Evolutionary conservation across 2,113 vertebrate species (phyloP).

Genomic region (Scortum barcoo): DNA sequence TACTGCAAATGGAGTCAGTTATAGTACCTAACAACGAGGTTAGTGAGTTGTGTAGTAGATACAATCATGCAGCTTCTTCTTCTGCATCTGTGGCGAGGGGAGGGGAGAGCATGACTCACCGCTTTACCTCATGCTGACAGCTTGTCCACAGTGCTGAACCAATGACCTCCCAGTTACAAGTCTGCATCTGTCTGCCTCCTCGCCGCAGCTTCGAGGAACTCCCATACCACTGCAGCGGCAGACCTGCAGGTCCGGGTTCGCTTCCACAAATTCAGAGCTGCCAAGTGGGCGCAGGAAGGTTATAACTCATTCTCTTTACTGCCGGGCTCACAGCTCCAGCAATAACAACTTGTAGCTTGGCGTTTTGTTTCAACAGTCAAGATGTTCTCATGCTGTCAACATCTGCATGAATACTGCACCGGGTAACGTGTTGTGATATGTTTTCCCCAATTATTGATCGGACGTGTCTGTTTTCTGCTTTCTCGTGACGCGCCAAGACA

Average conservation of each 20-base stretch:
- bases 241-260: conserved; percentile 9
- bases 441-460: conserved; percentile 29
- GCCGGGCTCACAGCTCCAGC: neutral
- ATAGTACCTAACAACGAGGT: too few species aligned
- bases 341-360: neutral
- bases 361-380: neutral
- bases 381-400: neutral
- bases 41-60: too few species aligned
- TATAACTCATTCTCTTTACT: neutral
- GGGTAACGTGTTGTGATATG: conserved; percentile 8
- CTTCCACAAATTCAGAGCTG: neutral
- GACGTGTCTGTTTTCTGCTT: neutral
- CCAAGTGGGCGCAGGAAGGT: neutral
- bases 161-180: conserved; percentile 29
- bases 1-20: too few species aligned
- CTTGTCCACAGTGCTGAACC: conserved; percentile 28
- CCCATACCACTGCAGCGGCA: neutral
- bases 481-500: neutral
- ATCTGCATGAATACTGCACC: conserved; percentile 29
- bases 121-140: conserved; percentile 39
- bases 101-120: conserved; percentile 46
- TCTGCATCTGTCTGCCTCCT: conserved; percentile 14
- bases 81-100: neutral
- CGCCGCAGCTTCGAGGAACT: neutral
- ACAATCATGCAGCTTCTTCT: neutral